Base-by-base conservation (phyloP, 2,888 invertebrate genomes). In the Bursaphelenchus okinawaensis region DNA sequence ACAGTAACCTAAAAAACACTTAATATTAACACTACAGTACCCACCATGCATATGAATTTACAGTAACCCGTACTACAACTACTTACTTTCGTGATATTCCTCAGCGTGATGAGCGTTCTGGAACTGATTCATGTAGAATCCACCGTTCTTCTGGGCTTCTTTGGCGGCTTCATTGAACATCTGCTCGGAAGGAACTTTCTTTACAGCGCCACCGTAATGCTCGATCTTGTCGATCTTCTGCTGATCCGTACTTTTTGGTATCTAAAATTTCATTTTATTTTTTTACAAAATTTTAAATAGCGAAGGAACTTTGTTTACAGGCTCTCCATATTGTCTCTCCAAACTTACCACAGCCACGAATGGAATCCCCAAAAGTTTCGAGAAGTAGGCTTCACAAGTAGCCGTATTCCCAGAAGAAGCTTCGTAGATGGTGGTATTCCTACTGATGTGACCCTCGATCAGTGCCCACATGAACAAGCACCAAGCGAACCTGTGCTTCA, bases 341-440 rank as follows among this genome's bases (percentile, higher is more conserved):
- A 19, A 26, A 64, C 69, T 31, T 16, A 77, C 75, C 50, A 78
- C 74, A 7, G 78, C 76, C 28, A 71, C 67, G 52, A 75, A 79
- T 6, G 70, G 72, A 24, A 78, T 66, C 4, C 68, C 68, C 50
- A 78, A 71, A 26, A 76, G 58, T 16, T 56, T 54, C 59, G 72
- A 73, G 74, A 79, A 75, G 63, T 77, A 79, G 4, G 79, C 79
- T 61, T 79, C 79, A 23, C 74, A 71, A 19, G 75, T 69, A 19
- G 77, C 79, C n/a, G 79, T 78, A 60, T 79, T 79, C 4, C 79
- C 79, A 20, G 73, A 73, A 12, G 77, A 76, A 12, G 77, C 75
- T 27, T 78, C 78, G 56, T 74, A 78, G 55, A 77, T 71, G 1
- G 70, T 74, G 26, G 77, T 71, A 55, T 73, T 75, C n/a, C 56